A percentile compares a stretch with the other conserved stretches of the same genome.
phyloP scores from a whole-genome alignment of 2,888 invertebrate species.

The Cosmopolites sordidus region DNA sequence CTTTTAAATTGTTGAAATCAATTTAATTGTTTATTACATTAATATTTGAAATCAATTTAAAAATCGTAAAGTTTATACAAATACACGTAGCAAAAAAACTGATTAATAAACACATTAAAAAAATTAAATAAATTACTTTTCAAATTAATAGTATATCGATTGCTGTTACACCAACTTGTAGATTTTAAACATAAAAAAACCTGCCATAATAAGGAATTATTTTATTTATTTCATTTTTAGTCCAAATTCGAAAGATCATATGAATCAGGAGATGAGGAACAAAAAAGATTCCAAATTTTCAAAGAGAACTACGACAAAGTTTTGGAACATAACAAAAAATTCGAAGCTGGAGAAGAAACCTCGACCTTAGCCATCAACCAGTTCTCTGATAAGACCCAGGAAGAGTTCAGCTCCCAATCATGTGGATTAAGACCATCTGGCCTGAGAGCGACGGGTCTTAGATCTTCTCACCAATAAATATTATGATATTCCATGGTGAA shows the following conservation, averaged over 20 bases:
- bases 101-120: no score
- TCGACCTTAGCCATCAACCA: neutral
- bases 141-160: no score
- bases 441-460: neutral
- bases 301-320: conserved; percentile 2
- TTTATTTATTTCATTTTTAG: neutral
- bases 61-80: no score
- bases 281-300: neutral
- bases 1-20: no score
- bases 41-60: no score
- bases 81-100: no score
- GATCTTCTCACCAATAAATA: neutral
- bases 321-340: conserved; percentile 1
- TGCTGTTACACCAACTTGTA: no score
- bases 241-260: conserved; percentile 2
- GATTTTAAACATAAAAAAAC: no score
- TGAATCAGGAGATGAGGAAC: neutral
- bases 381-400: neutral
- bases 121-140: no score
- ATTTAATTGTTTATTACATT: no score
- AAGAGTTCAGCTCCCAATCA: neutral
- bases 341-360: conserved; percentile 1
- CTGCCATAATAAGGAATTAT: no score
- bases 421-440: neutral
- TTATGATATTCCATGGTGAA: no score